Percentiles rank a stretch among this genome's conserved stretches.
phyloP scores from a whole-genome alignment of 2,888 invertebrate species.

The Conistra vaccinii region DNA sequence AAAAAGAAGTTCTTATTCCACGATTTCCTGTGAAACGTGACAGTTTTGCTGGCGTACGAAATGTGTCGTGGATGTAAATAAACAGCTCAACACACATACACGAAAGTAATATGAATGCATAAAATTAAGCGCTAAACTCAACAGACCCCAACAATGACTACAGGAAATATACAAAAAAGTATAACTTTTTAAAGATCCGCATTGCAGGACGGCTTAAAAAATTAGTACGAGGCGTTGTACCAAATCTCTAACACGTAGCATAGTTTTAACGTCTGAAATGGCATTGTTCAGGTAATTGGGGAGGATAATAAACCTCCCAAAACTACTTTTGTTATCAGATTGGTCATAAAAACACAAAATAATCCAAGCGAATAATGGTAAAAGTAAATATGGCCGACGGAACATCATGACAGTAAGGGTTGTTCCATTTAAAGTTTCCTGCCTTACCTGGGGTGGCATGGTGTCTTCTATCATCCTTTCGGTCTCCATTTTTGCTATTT shows the following conservation, averaged over 20 bases:
- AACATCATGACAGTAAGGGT: slow-evolving; percentile 85
- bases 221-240: slow-evolving; percentile 35
- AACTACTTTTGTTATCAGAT: slow-evolving; percentile 57
- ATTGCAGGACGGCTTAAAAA: slow-evolving; percentile 75
- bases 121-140: slow-evolving; percentile 47
- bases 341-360: slow-evolving; percentile 77
- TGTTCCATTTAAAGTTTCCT: slow-evolving; percentile 82
- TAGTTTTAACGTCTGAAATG: slow-evolving; percentile 20
- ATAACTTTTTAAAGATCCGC: slow-evolving; percentile 73
- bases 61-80: slow-evolving; percentile 47
- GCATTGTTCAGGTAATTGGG: slow-evolving; percentile 28
- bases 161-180: slow-evolving; percentile 51
- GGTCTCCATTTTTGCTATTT: slow-evolving; percentile 97
- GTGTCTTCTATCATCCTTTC: slow-evolving; percentile 96
- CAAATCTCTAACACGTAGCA: slow-evolving; percentile 37
- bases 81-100: slow-evolving; percentile 28
- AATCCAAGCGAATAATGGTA: slow-evolving; percentile 75
- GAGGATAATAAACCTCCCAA: slow-evolving; percentile 32
- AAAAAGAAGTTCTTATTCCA: slow-evolving; percentile 50
- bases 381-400: slow-evolving; percentile 88
- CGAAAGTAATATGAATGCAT: slow-evolving; percentile 36
- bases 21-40: slow-evolving; percentile 58
- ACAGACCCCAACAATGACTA: slow-evolving; percentile 31
- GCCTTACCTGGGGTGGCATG: slow-evolving; percentile 86
- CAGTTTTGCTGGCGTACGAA: slow-evolving; percentile 13